phyloP scores from a whole-genome alignment of 2,113 vertebrate genomes.

The Anguilla rostrata region DNA sequence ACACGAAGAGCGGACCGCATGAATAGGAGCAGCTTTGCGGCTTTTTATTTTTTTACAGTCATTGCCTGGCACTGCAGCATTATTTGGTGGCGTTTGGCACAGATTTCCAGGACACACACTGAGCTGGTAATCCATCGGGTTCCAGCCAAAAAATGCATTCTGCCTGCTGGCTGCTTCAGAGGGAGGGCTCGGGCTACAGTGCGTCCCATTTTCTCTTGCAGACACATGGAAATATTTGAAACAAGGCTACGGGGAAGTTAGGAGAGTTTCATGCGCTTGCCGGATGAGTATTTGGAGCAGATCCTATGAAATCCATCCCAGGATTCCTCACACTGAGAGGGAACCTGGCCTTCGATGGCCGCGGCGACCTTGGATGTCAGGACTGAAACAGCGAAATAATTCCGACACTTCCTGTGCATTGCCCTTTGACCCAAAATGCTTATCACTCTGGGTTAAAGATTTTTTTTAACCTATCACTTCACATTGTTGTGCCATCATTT shows the following conservation, averaged over 20 bases:
- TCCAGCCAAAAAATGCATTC: background rate
- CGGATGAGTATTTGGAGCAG: background rate
- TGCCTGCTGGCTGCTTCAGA: background rate
- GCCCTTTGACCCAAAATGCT: conserved; percentile 60
- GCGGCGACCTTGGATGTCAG: conserved; percentile 61
- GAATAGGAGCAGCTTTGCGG: background rate
- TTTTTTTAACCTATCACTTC: conserved; percentile 36
- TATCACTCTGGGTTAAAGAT: conserved; percentile 46
- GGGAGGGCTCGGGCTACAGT: background rate
- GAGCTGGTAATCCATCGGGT: conserved; percentile 1
- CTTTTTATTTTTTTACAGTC: background rate
- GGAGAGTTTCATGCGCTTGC: background rate
- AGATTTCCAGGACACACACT: background rate
- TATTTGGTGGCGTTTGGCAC: background rate
- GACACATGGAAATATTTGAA: background rate
- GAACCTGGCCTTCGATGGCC: conserved; percentile 9
- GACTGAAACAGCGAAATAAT: conserved; percentile 48
- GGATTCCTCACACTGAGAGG: conserved; percentile 35
- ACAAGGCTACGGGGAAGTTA: background rate
- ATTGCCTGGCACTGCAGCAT: background rate
- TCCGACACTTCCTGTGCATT: conserved; percentile 62
- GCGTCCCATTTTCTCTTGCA: background rate
- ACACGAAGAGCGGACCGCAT: background rate
- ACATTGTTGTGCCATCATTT: conserved; percentile 23
- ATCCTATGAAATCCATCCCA: conserved; percentile 21